Conservation (phyloP, 1,140 invertebrate genomes). For the Camponotus pennsylvanicus region DNA sequence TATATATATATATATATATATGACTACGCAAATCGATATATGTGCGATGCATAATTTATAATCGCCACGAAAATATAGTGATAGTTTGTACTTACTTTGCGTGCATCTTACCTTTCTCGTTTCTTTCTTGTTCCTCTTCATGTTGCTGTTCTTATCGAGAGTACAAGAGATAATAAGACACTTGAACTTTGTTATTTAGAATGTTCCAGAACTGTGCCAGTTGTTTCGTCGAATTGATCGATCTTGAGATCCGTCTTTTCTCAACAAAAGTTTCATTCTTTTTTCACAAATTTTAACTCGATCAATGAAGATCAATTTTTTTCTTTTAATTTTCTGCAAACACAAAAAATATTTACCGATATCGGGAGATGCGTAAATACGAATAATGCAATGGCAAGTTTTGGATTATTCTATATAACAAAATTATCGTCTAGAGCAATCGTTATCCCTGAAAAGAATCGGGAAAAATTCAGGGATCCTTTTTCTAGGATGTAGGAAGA, state of each 20-base stretch:
- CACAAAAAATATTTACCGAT: slow-evolving; percentile 9
- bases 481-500: no score
- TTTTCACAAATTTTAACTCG: neutral
- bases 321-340: neutral
- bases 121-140: neutral
- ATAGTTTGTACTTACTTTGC: slow-evolving; percentile 29
- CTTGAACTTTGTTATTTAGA: neutral
- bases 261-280: neutral
- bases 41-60: neutral
- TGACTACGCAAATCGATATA: no score
- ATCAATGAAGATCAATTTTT: slow-evolving; percentile 4
- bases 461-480: neutral
- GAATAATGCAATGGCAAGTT: neutral
- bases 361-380: neutral
- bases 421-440: no score
- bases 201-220: neutral
- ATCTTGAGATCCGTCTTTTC: neutral
- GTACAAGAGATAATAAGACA: neutral
- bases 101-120: neutral
- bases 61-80: neutral
- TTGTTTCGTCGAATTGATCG: no score
- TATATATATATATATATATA: slow-evolving; percentile 14
- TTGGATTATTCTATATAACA: neutral
- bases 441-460: no score
- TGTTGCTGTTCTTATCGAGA: neutral